A percentile compares a stretch with the other conserved stretches of the same genome.
phyloP scores from a whole-genome alignment of 2,797 vertebrate species.

The Cirrhinus mrigala region DNA sequence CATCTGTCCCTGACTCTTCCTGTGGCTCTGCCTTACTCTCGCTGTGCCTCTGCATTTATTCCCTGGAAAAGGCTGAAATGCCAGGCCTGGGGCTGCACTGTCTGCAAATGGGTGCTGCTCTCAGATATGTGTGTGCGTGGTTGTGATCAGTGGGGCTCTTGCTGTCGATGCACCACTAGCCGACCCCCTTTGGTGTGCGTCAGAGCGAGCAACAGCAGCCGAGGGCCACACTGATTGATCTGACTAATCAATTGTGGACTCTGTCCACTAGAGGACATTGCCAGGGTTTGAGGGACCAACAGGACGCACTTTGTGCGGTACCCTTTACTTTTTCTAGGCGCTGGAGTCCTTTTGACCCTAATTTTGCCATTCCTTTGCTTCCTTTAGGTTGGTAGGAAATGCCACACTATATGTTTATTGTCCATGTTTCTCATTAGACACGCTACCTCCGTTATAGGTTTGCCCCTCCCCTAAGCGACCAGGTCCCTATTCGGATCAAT shows the following conservation, averaged over 20 bases:
- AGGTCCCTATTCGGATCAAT: slow-evolving; percentile 76
- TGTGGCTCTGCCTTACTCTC: slow-evolving; percentile 28
- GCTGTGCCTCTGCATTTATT: slow-evolving; percentile 28
- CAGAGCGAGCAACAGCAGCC: slow-evolving; percentile 66
- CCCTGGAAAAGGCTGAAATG: slow-evolving; percentile 43
- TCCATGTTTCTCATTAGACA: slow-evolving; percentile 61
- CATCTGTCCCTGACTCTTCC: slow-evolving; percentile 25
- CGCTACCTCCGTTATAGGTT: slow-evolving; percentile 63
- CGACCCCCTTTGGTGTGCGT: slow-evolving; percentile 68
- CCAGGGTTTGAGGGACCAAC: slow-evolving; percentile 49
- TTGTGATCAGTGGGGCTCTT: slow-evolving; percentile 64
- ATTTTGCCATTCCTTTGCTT: not conserved
- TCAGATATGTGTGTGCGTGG: slow-evolving; percentile 35
- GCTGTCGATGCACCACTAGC: slow-evolving; percentile 70
- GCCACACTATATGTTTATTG: slow-evolving; percentile 60
- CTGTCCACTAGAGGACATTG: slow-evolving; percentile 37
- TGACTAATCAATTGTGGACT: slow-evolving; percentile 70
- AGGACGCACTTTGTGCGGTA: not conserved
- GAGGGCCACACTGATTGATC: slow-evolving; percentile 63
- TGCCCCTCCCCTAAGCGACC: slow-evolving; percentile 68
- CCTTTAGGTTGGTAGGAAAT: not conserved
- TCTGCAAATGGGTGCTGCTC: slow-evolving; percentile 60
- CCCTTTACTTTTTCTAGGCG: not conserved
- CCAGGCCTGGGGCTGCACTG: slow-evolving; percentile 48
- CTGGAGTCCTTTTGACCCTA: not conserved